A percentile compares a stretch with the other conserved stretches of the same genome.
Conservation (phyloP, 2,113 vertebrate species). For the Parotia lawesii region DNA sequence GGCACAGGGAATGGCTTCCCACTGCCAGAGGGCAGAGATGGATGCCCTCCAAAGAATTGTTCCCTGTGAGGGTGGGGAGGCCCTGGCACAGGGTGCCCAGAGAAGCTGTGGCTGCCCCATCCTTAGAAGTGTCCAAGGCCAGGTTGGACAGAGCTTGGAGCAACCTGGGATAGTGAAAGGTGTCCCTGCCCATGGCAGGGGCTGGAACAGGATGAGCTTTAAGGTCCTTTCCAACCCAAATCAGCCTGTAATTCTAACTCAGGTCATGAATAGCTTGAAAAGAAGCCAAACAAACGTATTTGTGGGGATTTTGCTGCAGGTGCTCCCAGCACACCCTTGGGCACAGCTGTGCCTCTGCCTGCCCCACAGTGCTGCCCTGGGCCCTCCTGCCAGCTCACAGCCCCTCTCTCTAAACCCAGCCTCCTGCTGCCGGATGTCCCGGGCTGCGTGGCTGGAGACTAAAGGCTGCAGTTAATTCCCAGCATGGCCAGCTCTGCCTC, state of each 20-base stretch:
- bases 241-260: neutral
- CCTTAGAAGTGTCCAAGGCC: neutral
- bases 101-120: neutral
- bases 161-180: neutral
- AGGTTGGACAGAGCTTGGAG: rapidly evolving
- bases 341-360: neutral
- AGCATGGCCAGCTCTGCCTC: conserved; percentile 5
- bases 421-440: neutral
- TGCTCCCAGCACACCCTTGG: neutral
- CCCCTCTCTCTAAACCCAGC: neutral
- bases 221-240: neutral
- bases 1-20: neutral
- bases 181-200: neutral
- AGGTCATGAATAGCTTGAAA: neutral
- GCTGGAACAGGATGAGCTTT: neutral
- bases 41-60: neutral
- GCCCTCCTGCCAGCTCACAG: neutral
- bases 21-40: neutral
- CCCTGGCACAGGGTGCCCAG: neutral
- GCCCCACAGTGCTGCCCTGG: neutral
- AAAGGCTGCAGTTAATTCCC: conserved; percentile 39
- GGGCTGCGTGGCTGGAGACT: neutral
- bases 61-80: neutral
- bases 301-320: neutral
- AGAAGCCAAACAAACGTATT: neutral